Percentiles rank a stretch among this genome's conserved stretches.
Evolutionary conservation across 2,797 vertebrate species (phyloP).

Genomic region (Threskiornis aethiopicus): DNA sequence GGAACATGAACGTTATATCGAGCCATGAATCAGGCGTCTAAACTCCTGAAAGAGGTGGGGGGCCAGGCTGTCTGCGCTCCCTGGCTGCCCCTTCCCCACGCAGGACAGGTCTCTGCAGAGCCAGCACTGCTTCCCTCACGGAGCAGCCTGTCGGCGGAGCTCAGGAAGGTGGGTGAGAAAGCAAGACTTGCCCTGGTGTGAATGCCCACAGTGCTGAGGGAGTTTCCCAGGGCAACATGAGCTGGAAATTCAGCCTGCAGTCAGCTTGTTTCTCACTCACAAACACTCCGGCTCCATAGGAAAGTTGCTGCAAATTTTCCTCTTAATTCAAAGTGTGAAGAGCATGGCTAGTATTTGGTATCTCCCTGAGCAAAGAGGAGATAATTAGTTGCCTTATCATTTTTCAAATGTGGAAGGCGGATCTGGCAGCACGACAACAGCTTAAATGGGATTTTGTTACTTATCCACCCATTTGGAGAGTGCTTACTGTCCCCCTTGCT

Average conservation of each 20-base stretch:
- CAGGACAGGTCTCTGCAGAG: background rate
- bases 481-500: background rate
- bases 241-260: background rate
- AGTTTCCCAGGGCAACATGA: background rate
- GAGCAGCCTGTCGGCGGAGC: background rate
- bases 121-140: background rate
- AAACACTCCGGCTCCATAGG: background rate
- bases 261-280: background rate
- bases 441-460: background rate
- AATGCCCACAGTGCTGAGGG: background rate
- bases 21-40: background rate
- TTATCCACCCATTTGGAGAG: background rate
- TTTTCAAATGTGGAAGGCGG: background rate
- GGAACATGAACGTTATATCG: rapidly evolving
- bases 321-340: background rate
- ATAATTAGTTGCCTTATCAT: background rate
- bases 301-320: background rate
- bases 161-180: background rate
- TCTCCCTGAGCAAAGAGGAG: background rate
- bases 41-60: background rate
- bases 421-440: background rate
- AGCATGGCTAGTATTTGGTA: background rate
- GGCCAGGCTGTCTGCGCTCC: background rate
- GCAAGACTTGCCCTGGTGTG: rapidly evolving
- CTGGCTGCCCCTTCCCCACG: background rate